Conservation (phyloP, 2,888 invertebrate genomes). For the Mactromeris polynyma region DNA sequence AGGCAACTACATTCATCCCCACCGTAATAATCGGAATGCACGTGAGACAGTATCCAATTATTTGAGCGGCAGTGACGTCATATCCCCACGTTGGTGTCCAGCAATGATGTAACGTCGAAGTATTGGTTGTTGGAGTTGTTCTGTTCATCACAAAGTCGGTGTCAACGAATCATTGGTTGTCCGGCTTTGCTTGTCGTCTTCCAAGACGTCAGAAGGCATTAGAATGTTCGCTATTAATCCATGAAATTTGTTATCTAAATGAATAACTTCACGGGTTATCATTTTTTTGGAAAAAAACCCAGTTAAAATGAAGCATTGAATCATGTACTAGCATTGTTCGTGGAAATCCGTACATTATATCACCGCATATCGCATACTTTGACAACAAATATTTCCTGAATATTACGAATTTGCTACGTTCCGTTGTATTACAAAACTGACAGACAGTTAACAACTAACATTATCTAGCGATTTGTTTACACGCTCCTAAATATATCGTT, state of each 20-base stretch:
- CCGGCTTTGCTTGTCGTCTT: neutral
- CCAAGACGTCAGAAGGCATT: too few species aligned
- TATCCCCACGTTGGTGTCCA: constrained; percentile 35
- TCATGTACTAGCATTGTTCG: neutral
- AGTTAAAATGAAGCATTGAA: neutral
- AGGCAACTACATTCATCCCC: constrained; percentile 33
- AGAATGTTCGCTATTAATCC: too few species aligned
- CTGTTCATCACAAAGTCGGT: constrained; percentile 11
- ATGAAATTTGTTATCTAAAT: too few species aligned
- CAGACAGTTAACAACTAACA: neutral
- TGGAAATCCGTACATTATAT: neutral
- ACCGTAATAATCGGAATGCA: constrained; percentile 39
- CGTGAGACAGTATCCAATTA: constrained; percentile 39
- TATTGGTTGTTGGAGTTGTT: neutral
- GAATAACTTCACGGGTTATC: neutral
- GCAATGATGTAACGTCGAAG: neutral
- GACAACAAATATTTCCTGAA: neutral
- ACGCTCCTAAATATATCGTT: neutral
- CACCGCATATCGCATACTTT: neutral
- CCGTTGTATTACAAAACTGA: neutral
- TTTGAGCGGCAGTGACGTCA: neutral
- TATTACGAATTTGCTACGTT: neutral
- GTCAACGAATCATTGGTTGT: neutral
- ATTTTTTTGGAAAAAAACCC: neutral
- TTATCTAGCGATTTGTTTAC: neutral